These are phyloP conservation scores for Melospiza melodia DNA, from an alignment of 2,113 vertebrate species.

Conservation along the genomic window DNA sequence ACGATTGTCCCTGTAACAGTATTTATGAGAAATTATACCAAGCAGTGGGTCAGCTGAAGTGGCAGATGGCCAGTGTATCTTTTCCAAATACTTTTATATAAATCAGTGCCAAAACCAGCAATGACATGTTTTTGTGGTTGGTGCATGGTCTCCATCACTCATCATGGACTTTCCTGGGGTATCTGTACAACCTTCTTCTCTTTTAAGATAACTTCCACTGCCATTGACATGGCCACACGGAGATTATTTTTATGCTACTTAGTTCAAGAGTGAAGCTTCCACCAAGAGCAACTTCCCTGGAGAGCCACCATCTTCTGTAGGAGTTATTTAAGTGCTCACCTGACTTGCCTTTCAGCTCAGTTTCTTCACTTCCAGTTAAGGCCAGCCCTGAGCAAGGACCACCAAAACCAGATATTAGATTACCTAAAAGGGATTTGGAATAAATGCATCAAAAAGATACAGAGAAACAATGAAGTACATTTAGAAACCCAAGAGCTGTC, in stretches of 20 bases:
- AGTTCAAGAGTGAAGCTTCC: neutral
- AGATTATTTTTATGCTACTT: neutral
- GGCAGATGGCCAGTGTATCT: neutral
- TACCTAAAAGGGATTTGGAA: neutral
- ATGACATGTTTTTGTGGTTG: neutral
- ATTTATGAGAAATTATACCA: neutral
- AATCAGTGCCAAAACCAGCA: neutral
- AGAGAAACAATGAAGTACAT: neutral
- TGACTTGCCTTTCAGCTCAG: neutral
- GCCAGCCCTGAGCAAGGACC: neutral
- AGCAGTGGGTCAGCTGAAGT: neutral
- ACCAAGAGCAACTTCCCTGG: neutral
- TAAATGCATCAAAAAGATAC: neutral
- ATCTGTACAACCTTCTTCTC: neutral
- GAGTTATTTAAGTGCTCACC: neutral
- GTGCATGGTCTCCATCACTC: neutral
- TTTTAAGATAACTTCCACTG: neutral
- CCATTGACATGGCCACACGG: fast-evolving
- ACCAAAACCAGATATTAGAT: neutral
- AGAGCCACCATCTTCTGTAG: neutral
- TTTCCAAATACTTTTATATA: neutral
- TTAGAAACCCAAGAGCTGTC: neutral
- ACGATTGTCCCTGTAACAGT: neutral
- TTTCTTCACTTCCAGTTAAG: neutral
- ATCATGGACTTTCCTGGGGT: neutral